phyloP scores from a whole-genome alignment of 2,113 vertebrate species.

The Paratilapia polleni region DNA sequence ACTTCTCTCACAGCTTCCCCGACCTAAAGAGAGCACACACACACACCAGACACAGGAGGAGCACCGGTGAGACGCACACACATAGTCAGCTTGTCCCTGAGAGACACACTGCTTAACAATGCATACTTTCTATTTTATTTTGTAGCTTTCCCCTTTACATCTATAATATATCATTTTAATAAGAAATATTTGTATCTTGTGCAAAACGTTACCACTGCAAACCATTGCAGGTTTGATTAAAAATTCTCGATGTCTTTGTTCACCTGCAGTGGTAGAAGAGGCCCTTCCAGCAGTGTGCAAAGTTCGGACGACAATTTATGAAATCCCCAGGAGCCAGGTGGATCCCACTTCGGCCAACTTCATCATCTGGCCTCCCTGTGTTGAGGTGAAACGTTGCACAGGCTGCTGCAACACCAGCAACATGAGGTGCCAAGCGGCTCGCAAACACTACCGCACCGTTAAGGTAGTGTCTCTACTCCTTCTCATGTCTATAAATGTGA shows the following conservation, averaged over 20 bases:
- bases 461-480: conserved; percentile 65
- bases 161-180: neutral
- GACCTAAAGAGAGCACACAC: conserved; percentile 68
- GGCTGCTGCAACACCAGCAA: conserved; percentile 87
- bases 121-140: neutral
- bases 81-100: neutral
- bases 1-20: conserved; percentile 63
- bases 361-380: conserved; percentile 96
- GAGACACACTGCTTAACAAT: neutral
- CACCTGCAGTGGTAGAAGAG: conserved; percentile 84
- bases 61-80: conserved; percentile 65
- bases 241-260: neutral
- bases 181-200: neutral
- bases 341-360: conserved; percentile 96
- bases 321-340: conserved; percentile 96
- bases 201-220: neutral
- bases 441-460: conserved; percentile 73
- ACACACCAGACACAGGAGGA: conserved; percentile 74
- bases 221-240: neutral
- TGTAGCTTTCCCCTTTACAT: neutral
- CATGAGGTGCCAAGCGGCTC: conserved; percentile 75
- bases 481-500: neutral
- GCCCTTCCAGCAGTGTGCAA: conserved; percentile 91
- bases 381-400: conserved; percentile 95
- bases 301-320: conserved; percentile 92